Evolutionary conservation across 2,113 vertebrate genomes (phyloP).

Genomic region (Shinisaurus crocodilurus): DNA sequence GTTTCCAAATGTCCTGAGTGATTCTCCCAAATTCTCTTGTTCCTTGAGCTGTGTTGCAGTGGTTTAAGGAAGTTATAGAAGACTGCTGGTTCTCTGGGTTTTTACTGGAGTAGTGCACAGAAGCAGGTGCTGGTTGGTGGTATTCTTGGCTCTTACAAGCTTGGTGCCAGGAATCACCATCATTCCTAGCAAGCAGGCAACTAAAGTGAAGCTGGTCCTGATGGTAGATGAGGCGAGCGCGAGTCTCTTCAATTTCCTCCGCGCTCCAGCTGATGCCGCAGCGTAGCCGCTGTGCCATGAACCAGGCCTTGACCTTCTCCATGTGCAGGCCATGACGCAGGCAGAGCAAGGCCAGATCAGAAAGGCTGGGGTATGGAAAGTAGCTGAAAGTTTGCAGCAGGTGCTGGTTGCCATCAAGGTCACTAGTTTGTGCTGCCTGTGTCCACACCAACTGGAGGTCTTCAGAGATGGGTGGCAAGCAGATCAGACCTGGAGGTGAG

Average conservation of each 20-base stretch:
- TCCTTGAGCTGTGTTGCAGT: not conserved
- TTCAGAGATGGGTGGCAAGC: conserved; percentile 88
- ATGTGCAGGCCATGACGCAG: conserved; percentile 83
- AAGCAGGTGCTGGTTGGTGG: not conserved
- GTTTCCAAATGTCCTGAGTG: conserved; percentile 22
- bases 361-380: conserved; percentile 89
- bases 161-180: conserved; percentile 50
- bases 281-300: conserved; percentile 92
- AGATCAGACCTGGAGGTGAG: conserved; percentile 73
- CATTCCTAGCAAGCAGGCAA: conserved; percentile 67
- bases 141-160: not conserved
- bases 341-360: conserved; percentile 84
- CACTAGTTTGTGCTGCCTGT: conserved; percentile 87
- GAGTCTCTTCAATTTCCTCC: conserved; percentile 91
- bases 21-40: not conserved
- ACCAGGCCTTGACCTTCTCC: conserved; percentile 93
- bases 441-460: conserved; percentile 90
- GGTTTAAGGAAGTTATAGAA: not conserved
- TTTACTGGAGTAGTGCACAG: conserved; percentile 1
- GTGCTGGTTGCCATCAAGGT: conserved; percentile 85
- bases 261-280: conserved; percentile 94
- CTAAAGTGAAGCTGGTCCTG: conserved; percentile 75
- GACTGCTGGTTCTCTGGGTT: conserved; percentile 1
- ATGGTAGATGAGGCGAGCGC: conserved; percentile 73
- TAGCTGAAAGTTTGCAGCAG: conserved; percentile 89